Evolutionary conservation across 2,888 invertebrate genomes (phyloP).

Genomic region (Netelia virgata): DNA sequence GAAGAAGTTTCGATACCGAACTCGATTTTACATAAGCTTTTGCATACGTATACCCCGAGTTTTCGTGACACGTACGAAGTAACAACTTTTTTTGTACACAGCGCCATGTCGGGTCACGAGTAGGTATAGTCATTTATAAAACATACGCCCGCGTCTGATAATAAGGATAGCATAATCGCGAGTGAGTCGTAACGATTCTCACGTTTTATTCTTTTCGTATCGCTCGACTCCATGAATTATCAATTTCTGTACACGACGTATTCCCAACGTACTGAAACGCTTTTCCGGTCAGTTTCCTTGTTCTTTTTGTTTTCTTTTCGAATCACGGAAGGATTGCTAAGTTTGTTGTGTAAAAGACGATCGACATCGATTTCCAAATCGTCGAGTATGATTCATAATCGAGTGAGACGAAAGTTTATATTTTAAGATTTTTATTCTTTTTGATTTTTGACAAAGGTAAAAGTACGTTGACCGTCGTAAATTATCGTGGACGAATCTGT

Average conservation of each 20-base stretch:
- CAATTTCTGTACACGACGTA: not conserved
- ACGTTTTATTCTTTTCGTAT: constrained; percentile 27
- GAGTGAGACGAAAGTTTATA: too few species aligned
- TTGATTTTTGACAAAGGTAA: too few species aligned
- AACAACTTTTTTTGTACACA: not conserved
- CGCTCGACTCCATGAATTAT: constrained; percentile 10
- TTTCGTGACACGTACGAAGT: not conserved
- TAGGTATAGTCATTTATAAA: not conserved
- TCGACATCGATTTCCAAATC: too few species aligned
- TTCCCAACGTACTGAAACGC: not conserved
- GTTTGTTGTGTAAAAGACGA: too few species aligned
- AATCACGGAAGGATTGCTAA: too few species aligned
- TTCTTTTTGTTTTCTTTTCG: too few species aligned
- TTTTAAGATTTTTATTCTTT: too few species aligned
- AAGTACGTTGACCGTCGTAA: too few species aligned
- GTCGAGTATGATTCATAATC: too few species aligned
- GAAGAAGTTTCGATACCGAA: not conserved
- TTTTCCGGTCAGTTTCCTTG: not conserved
- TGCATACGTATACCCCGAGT: not conserved
- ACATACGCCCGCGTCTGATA: not conserved
- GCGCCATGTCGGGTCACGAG: too few species aligned
- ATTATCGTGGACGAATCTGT: too few species aligned
- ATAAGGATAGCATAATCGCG: not conserved
- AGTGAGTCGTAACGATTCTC: constrained; percentile 16
- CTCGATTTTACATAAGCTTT: not conserved